Base-by-base conservation (phyloP, 2,888 invertebrate species). In the Glaucopsyche alexis region DNA sequence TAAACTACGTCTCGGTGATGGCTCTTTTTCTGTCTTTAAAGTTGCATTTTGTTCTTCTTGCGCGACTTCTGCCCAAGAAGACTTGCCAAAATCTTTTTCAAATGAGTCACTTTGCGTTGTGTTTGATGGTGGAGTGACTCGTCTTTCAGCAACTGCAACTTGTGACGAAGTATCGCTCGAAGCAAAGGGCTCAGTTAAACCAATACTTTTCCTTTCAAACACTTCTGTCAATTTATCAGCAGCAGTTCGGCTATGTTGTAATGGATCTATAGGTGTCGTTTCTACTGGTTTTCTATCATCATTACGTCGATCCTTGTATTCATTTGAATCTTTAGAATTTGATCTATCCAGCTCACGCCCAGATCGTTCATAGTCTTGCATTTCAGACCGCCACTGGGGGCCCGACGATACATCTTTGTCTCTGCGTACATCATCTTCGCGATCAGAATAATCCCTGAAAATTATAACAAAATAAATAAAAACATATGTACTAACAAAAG, bases 201-300 rank as follows among this genome's bases (percentile, higher is more conserved):
- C 90, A 81, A 89, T 88, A 80, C 90, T 91, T 81, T 88, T 93
- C 74, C 93, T 85, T 81, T 93, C 93, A 82, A 93, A 93, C 73
- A 91, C 92, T 83, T 93, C 93, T 69, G 89, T 87, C 71, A 92
- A 81, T 81, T 93, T 93, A 76, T 93, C 93, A 75, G 91, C 92
- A 74, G 91, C 91, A 74, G 91, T 90, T 80, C 90, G 86, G 77
- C 87, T 89, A 76, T 60, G 60, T 60, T 60, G 60, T 38, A 86
- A 85, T 71, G 85, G 84, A 77, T 91, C 90, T 76, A 87, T 84
- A 72, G 77, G 71, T 16, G 82, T 77, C 49, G 81, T 82, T 73
- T 93, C 93, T 69, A 84, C 78, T 40, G 85, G 80, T 77, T 94
- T 94, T 72, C 91, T 88, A 49, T 93, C 89, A 72, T 94, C 94